These are phyloP conservation scores for Drosophila persimilis DNA, from an alignment of 1,140 invertebrate species.

Conservation along the genomic window DNA sequence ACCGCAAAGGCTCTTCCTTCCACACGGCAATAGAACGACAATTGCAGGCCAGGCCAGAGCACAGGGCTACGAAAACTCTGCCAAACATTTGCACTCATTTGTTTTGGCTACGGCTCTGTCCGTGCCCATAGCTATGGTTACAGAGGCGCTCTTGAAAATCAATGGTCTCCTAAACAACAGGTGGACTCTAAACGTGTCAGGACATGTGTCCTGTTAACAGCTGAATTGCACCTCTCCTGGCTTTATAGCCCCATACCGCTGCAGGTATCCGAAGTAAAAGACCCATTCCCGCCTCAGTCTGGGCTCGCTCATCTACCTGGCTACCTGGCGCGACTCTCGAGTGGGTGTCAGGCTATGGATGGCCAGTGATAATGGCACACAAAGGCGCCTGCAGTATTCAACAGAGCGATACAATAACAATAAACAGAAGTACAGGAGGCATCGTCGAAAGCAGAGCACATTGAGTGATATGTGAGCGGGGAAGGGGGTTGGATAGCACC, in stretches of 20 bases:
- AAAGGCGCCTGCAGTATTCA: constrained; percentile 42
- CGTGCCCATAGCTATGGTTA: constrained; percentile 37
- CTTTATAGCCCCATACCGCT: constrained; percentile 17
- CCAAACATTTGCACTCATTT: constrained; percentile 31
- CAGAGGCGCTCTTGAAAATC: constrained; percentile 50
- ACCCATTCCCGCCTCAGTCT: constrained; percentile 25
- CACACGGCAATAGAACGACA: constrained; percentile 28
- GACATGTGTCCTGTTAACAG: constrained; percentile 9
- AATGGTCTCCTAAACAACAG: constrained; percentile 45
- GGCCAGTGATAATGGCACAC: constrained; percentile 23
- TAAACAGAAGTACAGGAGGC: constrained; percentile 26
- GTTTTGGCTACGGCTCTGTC: constrained; percentile 34
- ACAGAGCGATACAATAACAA: constrained; percentile 43
- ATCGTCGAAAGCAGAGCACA: background rate
- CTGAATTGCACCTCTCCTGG: constrained; percentile 9
- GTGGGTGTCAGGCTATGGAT: constrained; percentile 51
- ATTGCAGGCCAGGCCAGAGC: constrained; percentile 8
- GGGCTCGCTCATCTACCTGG: constrained; percentile 15
- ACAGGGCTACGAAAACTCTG: constrained; percentile 19
- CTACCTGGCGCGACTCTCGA: constrained; percentile 41
- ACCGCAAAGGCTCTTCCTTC: constrained; percentile 33
- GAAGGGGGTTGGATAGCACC: no score
- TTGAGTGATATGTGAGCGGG: constrained; percentile 22
- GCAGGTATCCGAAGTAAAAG: constrained; percentile 40
- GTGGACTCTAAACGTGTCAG: constrained; percentile 19